Conservation (phyloP, 1,140 invertebrate species). For the Bursaphelenchus mucronatus region DNA sequence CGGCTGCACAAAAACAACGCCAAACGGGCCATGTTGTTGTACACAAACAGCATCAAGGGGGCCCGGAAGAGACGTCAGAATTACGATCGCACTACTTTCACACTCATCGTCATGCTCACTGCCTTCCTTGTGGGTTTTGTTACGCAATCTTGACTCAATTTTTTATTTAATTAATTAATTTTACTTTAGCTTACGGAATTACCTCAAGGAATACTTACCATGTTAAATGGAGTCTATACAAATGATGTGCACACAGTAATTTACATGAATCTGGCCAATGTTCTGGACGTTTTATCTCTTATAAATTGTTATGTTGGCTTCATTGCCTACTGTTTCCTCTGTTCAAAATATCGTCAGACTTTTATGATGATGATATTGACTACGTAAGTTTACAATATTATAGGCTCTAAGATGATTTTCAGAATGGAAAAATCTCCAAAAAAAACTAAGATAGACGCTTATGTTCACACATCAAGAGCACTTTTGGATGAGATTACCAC, state of each 20-base stretch:
- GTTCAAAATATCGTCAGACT: slow-evolving; percentile 50
- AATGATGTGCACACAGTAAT: slow-evolving; percentile 54
- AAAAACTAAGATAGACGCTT: no score
- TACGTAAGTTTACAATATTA: slow-evolving; percentile 1
- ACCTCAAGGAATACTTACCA: slow-evolving; percentile 50
- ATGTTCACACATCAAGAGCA: no score
- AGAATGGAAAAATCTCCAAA: no score
- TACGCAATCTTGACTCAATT: neutral
- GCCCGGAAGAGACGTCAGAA: slow-evolving; percentile 36
- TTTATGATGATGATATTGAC: slow-evolving; percentile 49
- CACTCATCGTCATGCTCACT: slow-evolving; percentile 46
- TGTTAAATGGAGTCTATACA: slow-evolving; percentile 51
- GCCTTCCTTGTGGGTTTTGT: slow-evolving; percentile 42
- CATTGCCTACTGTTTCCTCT: slow-evolving; percentile 47
- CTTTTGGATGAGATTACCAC: no score
- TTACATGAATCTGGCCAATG: slow-evolving; percentile 46
- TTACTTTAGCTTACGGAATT: slow-evolving; percentile 47
- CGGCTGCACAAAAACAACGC: slow-evolving; percentile 48
- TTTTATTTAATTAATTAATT: slow-evolving; percentile 2
- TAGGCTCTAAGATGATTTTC: no score
- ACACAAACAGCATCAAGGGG: slow-evolving; percentile 27
- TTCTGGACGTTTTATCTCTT: slow-evolving; percentile 46
- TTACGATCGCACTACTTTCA: slow-evolving; percentile 52
- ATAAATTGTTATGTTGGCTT: slow-evolving; percentile 57
- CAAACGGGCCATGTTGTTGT: slow-evolving; percentile 46